Evolutionary conservation across 2,888 invertebrate species (phyloP), one percentile per base, ranked within the genome.

Genomic region (Fissipunctia ypsillon): DNA sequence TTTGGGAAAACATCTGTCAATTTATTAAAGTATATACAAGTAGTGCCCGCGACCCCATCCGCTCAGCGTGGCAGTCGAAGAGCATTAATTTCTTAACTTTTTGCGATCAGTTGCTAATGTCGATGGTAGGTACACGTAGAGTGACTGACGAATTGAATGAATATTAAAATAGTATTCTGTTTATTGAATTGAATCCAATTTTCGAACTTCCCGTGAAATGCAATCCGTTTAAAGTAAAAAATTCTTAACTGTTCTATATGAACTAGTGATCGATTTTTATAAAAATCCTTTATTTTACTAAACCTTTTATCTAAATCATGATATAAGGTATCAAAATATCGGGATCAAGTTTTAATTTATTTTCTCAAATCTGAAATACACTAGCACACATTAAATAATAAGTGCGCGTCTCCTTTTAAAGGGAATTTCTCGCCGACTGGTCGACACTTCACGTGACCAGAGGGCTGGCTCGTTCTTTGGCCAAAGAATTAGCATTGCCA

Each of bases 1-100:
- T 64, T 77, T 59, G 22, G 54, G 31, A 56, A 60, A 45, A 65
- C 82, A 82, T 66, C 82, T 79, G 83, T 61, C 65, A 43, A 50
- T 77, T 81, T 50, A 31, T 81, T 57, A 50, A 72, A 50, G 28
- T 78, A 76, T 1, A 16, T 31, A 69, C 69, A 38, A 69, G 31
- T 7, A 25, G 22, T 14, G 22, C 31, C 6, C 25, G 25, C 22
- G 41, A 14, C 25, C 9, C 2, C 14, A 31, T 41, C 19, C 19
- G 9, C 2, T 41, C 19, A 14, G 9, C 2, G 38, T 10, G 4
- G 28, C 28, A 10, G 6, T 14, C n/a, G 9, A 66, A 35, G 12
- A 43, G 14, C 5, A 31, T n/a, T 43, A 7, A 41, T n/a, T 35
- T 35, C n/a, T 9, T 14, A 2, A 45, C 6, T 22, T 66, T 25